Base-by-base conservation (phyloP, 2,113 vertebrate species). In the Atherinomorus stipes region DNA sequence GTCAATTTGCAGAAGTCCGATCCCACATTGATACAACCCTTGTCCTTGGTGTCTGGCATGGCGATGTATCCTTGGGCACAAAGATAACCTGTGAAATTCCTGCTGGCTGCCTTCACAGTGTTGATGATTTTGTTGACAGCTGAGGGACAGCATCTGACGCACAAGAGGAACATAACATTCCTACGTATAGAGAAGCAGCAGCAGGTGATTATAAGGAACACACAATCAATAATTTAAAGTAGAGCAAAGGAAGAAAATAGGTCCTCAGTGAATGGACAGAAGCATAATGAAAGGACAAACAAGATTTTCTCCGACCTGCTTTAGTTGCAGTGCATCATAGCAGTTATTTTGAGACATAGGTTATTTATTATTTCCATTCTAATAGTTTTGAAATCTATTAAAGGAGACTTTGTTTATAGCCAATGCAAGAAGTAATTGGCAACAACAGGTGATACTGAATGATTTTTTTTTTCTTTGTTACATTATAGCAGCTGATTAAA, bases 31-130 rank as follows among this genome's bases (percentile, higher is more conserved):
- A 19, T 38, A 45, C 28, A 66, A 16, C 44, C 64, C 65, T 52
- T 64, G 65, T 40, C 61, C 52, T 57, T 64, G 51, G 34, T 4
- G 68, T 65, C 38, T 71, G 64, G 70, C 69, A 58, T 34, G 19
- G 26, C 11, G 6, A 19, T 53, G 40, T 53, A 61, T 81, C 72
- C 76, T 84, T 82, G 65, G 59, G 56, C 45, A 77, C 56, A 88
- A 88, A 89, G 76, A 89, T 89, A 88, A 77, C 80, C 65, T 85
- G 85, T 87, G 83, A 89, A 87, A 89, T 87, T 89, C 77, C 58
- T 40, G 57, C 38, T 64, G 69, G 76, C 76, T 75, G 59, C 66
- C 64, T 84, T 81, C 51, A 47, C 11, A 1, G 26, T 7, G 0
- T 7, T 40, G 37, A 45, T 52, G 7, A 67, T 76, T 81, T 68